phyloP scores from a whole-genome alignment of 37 sponge, comb jelly and placozoan species.

The Beroe ovata region DNA sequence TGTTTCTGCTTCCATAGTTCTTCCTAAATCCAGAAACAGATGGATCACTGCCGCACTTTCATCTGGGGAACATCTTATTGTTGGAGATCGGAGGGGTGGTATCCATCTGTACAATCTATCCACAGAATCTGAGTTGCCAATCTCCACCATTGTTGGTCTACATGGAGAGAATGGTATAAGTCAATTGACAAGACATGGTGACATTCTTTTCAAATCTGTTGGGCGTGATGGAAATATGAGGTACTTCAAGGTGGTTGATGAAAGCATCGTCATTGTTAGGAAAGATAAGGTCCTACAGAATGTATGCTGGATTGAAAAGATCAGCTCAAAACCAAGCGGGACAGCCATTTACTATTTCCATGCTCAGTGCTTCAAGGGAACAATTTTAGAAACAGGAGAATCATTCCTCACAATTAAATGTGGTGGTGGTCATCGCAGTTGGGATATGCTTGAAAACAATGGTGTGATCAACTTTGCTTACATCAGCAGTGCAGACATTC shows the following conservation, averaged over 20 bases:
- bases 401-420: neutral
- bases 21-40: constrained; percentile 24
- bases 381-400: neutral
- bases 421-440: constrained; percentile 61
- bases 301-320: constrained; percentile 14
- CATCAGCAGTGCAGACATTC: neutral
- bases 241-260: neutral
- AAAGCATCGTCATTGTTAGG: neutral
- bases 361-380: neutral
- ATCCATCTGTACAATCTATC: constrained; percentile 13
- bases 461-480: constrained; percentile 1
- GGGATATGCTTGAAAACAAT: neutral
- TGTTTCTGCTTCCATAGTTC: neutral
- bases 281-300: neutral
- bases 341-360: neutral
- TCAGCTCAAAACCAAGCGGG: too few relatives aligned
- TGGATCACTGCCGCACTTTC: constrained; percentile 14
- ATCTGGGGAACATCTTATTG: neutral
- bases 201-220: neutral
- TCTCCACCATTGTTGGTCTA: constrained; percentile 2
- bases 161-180: constrained; percentile 59
- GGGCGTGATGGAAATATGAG: constrained; percentile 34
- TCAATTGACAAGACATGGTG: neutral
- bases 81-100: constrained; percentile 41
- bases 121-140: neutral